Percentiles rank a stretch among this genome's conserved stretches.
These are phyloP conservation scores for Entomobrya multifasciata DNA, from an alignment of 2,888 invertebrate species.

Conservation along the genomic window DNA sequence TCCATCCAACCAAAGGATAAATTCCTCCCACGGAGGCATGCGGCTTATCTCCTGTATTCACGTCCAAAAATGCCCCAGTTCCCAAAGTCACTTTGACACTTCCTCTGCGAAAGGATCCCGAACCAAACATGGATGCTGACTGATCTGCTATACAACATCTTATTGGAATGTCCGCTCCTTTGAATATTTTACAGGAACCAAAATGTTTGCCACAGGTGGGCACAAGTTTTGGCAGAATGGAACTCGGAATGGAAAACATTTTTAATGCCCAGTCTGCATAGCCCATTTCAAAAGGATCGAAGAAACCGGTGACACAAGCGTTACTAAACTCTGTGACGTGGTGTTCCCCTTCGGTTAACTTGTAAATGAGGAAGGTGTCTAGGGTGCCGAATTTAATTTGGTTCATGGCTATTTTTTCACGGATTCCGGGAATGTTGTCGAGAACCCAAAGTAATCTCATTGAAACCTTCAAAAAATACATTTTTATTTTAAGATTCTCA, in stretches of 20 bases:
- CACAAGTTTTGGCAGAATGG: slow-evolving; percentile 90
- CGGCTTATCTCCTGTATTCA: slow-evolving; percentile 89
- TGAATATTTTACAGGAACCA: slow-evolving; percentile 83
- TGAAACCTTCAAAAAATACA: slow-evolving; percentile 86
- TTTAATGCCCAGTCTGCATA: slow-evolving; percentile 90
- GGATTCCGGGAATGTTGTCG: slow-evolving; percentile 87
- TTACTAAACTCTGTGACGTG: slow-evolving; percentile 95
- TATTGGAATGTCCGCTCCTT: slow-evolving; percentile 77
- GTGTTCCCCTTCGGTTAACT: slow-evolving; percentile 81
- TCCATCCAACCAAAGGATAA: slow-evolving; percentile 96
- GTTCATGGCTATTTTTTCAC: slow-evolving; percentile 84
- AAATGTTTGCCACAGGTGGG: slow-evolving; percentile 89
- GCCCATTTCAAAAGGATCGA: slow-evolving; percentile 93
- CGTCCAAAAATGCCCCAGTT: slow-evolving; percentile 93
- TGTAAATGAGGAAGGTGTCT: slow-evolving; percentile 92
- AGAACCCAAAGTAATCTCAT: slow-evolving; percentile 90
- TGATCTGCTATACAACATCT: slow-evolving; percentile 86
- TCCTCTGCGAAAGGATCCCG: slow-evolving; percentile 89
- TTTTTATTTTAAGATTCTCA: too few relatives aligned
- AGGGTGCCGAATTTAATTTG: slow-evolving; percentile 90
- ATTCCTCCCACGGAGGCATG: slow-evolving; percentile 89
- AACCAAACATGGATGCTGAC: slow-evolving; percentile 93
- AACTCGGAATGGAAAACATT: slow-evolving; percentile 88
- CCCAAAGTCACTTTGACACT: slow-evolving; percentile 94
- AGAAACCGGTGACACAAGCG: slow-evolving; percentile 95